Conservation (phyloP, 2,113 vertebrate species). For the Todiramphus chloris region DNA sequence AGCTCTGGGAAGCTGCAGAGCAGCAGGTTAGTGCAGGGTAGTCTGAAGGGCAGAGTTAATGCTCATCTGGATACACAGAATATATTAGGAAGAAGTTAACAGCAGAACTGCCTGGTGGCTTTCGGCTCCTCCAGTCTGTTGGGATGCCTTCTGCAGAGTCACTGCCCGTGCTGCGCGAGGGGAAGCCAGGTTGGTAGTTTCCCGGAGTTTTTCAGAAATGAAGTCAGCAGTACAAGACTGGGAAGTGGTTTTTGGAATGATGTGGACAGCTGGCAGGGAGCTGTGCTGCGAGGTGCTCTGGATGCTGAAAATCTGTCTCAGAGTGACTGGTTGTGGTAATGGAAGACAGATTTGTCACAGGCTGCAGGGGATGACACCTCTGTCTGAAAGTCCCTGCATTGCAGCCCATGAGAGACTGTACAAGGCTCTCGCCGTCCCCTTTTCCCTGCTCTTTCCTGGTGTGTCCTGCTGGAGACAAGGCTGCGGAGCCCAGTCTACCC, state of each 20-base stretch:
- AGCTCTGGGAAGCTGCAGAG: neutral
- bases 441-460: neutral
- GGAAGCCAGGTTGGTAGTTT: neutral
- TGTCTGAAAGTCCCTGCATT: neutral
- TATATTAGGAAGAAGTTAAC: neutral
- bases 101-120: fast-evolving
- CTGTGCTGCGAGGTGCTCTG: neutral
- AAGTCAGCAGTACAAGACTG: neutral
- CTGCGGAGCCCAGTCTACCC: neutral
- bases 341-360: neutral
- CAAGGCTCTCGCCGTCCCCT: fast-evolving
- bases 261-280: neutral
- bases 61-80: neutral
- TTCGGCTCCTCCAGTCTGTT: neutral
- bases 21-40: too few species aligned
- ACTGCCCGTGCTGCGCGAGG: fast-evolving
- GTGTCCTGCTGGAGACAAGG: neutral
- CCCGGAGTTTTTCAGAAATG: neutral
- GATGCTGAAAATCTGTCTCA: neutral
- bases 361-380: neutral
- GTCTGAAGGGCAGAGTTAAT: neutral
- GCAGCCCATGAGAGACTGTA: fast-evolving
- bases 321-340: too few species aligned
- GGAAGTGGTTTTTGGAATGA: neutral
- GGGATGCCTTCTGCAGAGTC: neutral